phyloP scores from a whole-genome alignment of 2,888 invertebrate species.

The Andrena chrysosceles region DNA sequence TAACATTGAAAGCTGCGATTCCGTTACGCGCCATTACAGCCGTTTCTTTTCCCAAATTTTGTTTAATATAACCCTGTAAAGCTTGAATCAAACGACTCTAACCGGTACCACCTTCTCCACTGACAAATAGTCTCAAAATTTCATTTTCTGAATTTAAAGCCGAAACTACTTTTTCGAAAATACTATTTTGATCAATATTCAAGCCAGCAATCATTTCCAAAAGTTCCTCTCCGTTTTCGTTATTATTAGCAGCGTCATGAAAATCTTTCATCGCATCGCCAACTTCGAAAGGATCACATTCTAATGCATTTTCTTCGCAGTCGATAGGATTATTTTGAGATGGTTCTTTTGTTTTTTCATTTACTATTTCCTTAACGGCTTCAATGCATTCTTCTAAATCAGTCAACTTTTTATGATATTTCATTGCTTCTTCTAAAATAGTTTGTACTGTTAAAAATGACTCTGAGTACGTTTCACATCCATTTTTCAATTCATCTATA shows the following conservation, averaged over 20 bases:
- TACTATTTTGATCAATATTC: background rate
- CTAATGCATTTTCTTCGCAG: background rate
- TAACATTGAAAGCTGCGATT: background rate
- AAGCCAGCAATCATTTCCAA: background rate
- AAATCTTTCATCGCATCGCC: background rate
- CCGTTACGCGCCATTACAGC: background rate
- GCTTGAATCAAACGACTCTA: background rate
- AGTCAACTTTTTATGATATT: too few species aligned
- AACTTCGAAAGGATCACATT: background rate
- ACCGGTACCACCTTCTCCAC: background rate
- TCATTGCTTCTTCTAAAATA: background rate
- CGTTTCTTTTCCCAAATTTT: background rate
- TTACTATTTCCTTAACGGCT: background rate
- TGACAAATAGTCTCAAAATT: background rate
- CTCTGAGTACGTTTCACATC: background rate
- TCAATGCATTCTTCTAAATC: conserved; percentile 3
- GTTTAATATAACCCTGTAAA: background rate
- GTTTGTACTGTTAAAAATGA: background rate
- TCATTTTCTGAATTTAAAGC: background rate
- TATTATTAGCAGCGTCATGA: background rate
- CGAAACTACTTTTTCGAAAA: background rate
- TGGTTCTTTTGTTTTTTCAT: background rate
- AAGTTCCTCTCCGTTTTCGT: background rate
- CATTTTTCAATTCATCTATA: background rate
- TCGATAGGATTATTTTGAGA: background rate